phyloP scores from a whole-genome alignment of 2,797 vertebrate species.

The Microctenopoma lineatum region DNA sequence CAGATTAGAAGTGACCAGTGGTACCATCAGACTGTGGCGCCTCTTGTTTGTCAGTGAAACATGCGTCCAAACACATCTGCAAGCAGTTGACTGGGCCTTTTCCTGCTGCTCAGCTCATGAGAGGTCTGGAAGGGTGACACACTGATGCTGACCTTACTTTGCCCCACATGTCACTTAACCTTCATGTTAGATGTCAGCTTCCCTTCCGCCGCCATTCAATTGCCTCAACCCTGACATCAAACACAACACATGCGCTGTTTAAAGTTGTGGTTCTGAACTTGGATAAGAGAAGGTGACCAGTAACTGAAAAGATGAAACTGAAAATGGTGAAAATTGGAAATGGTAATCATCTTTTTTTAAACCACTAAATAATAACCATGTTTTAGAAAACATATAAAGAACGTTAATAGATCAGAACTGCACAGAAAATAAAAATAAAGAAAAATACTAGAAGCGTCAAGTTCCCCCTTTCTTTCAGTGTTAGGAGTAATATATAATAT shows the following conservation, averaged over 20 bases:
- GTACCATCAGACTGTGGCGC: constrained; percentile 81
- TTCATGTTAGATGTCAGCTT: constrained; percentile 82
- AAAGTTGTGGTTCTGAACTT: constrained; percentile 75
- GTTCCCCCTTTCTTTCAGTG: constrained; percentile 12
- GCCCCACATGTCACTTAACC: constrained; percentile 85
- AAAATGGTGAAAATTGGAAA: neutral
- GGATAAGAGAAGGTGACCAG: constrained; percentile 42
- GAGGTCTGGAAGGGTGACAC: constrained; percentile 82
- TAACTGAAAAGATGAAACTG: constrained; percentile 8
- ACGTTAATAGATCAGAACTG: neutral
- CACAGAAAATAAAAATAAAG: neutral
- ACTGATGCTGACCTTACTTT: constrained; percentile 81
- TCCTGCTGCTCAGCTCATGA: constrained; percentile 77
- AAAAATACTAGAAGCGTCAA: constrained; percentile 5
- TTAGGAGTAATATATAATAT: neutral
- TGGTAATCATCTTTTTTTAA: neutral
- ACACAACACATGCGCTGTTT: constrained; percentile 58
- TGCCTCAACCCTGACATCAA: constrained; percentile 65
- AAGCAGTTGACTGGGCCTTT: constrained; percentile 84
- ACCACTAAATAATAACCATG: constrained; percentile 11
- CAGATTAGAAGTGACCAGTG: constrained; percentile 84
- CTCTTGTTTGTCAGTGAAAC: constrained; percentile 82
- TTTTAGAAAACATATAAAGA: constrained; percentile 12
- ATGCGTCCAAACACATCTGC: constrained; percentile 85
- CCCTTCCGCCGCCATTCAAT: constrained; percentile 70